Evolutionary conservation across 2,113 vertebrate species (phyloP), one percentile per base, ranked within the genome.

Genomic region (Mustela lutreola): DNA sequence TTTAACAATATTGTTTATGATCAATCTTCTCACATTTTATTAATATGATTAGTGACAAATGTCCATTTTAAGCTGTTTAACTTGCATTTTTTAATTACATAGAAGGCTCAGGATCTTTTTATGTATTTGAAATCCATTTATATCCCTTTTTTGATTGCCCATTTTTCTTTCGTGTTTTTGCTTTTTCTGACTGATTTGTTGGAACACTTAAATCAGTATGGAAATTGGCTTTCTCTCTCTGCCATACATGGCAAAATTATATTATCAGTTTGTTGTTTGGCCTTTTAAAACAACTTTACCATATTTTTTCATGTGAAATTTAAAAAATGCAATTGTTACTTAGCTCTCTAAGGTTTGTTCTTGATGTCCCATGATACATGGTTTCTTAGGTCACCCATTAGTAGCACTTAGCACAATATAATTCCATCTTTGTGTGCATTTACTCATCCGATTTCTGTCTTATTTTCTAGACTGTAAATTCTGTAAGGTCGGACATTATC

Each of bases 41-140:
- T 62, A 89, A 80, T 93, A 39, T 73, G 14, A 39, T 80, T 91
- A 70, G 48, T 93, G 18, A 94, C 87, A 94, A 94, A 63, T 62
- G 12, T 86, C 7, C 11, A 42, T 91, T 36, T 73, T 3, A 81
- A 88, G 60, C 7, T 79, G 12, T 84, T 90, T 65, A 93, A 83
- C 31, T 75, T 91, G 48, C n/a, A 79, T 42, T 62, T 82, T 94
- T 86, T 31, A 80, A 70, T 88, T 45, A 62, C 24, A 1, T 62
- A 67, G 88, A 73, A 88, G 7, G 1, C 39, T 78, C 33, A 78
- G 87, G n/a, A 62, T 78, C 3, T 89, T 81, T 86, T 60, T n/a
- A 89, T 80, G 18, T 76, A 60, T 22, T 79, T 84, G 7, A 97
- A 96, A 92, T 67, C 36, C 3, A 80, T 67, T 73, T 92, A 12